These are phyloP conservation scores for Caligus rogercresseyi DNA, from an alignment of 1,140 invertebrate genomes.

Conservation along the genomic window DNA sequence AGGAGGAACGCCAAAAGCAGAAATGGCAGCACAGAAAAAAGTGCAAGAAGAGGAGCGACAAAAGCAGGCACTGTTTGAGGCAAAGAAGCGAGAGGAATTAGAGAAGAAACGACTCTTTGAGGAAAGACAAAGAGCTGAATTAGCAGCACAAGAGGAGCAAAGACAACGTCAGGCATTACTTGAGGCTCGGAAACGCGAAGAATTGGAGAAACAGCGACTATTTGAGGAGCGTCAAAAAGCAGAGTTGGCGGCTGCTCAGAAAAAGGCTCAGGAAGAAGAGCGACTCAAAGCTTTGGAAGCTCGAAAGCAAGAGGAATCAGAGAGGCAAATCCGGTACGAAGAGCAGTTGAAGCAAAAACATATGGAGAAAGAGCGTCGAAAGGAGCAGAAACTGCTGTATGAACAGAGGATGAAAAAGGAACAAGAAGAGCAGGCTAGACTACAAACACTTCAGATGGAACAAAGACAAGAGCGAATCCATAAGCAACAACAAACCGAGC, in stretches of 20 bases:
- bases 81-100: not conserved
- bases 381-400: not conserved
- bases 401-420: not conserved
- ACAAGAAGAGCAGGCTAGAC: not conserved
- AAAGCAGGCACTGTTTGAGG: no score
- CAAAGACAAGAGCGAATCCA: not conserved
- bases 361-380: not conserved
- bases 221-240: no score
- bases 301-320: not conserved
- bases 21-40: no score
- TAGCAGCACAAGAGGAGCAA: not conserved
- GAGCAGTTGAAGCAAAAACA: not conserved
- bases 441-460: not conserved
- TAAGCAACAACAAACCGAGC: not conserved
- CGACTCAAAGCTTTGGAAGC: no score
- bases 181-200: not conserved
- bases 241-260: no score
- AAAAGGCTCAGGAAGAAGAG: no score
- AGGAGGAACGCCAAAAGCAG: no score
- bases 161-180: no score
- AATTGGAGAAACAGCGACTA: not conserved
- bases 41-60: no score
- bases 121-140: not conserved
- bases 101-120: not conserved
- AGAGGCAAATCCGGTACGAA: not conserved